phyloP scores from a whole-genome alignment of 2,113 vertebrate species.

The Gallinago undulata region DNA sequence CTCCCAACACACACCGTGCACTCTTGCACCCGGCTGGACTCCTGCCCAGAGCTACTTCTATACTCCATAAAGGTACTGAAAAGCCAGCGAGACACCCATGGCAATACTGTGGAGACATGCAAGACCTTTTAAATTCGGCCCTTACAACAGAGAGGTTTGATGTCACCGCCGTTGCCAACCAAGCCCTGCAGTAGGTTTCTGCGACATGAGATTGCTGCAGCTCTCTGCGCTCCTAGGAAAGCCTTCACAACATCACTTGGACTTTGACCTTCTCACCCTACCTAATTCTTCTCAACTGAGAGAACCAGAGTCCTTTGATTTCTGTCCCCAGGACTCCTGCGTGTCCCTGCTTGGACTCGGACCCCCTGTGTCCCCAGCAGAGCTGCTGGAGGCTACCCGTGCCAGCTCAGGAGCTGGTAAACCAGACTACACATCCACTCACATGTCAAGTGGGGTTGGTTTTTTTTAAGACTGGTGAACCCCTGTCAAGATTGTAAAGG shows the following conservation, averaged over 20 bases:
- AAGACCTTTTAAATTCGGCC: neutral
- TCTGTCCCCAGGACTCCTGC: neutral
- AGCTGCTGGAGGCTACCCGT: neutral
- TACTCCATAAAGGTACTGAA: neutral
- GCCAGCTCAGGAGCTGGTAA: neutral
- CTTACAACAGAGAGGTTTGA: neutral
- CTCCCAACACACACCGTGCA: fast-evolving
- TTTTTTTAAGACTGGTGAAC: neutral
- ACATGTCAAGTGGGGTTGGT: neutral
- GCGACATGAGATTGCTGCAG: fast-evolving
- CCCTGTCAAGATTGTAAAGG: neutral
- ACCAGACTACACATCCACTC: neutral
- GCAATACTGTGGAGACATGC: neutral
- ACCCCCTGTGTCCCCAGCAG: neutral
- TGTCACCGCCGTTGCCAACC: neutral
- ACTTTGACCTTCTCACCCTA: neutral
- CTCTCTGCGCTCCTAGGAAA: neutral
- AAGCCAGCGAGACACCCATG: neutral
- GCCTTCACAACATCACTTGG: neutral
- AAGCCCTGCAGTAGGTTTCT: neutral
- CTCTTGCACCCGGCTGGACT: neutral
- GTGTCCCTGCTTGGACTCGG: neutral
- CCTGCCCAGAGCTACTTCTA: neutral
- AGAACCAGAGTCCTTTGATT: neutral
- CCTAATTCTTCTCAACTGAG: neutral